Evolutionary conservation across 2,888 invertebrate genomes (phyloP).

Genomic region (Patella pellucida): DNA sequence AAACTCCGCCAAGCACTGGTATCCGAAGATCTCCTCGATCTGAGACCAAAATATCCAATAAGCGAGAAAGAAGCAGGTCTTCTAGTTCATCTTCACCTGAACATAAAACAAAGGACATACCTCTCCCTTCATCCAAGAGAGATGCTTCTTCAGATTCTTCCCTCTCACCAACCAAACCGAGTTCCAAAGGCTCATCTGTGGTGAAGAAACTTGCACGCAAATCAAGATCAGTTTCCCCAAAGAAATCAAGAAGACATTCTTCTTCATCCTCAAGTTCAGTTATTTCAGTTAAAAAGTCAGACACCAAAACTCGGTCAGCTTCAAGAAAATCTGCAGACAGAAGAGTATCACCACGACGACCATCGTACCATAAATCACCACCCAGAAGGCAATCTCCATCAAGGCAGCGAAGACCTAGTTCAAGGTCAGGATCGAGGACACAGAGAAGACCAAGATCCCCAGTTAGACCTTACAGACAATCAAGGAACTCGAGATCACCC

Average conservation of each 20-base stretch:
- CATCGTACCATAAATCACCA: conserved; percentile 21
- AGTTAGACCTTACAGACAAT: conserved; percentile 23
- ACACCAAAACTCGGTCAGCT: not conserved
- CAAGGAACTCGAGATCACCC: conserved; percentile 31
- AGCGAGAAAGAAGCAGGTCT: not conserved
- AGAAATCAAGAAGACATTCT: no score
- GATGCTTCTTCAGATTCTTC: conserved; percentile 4
- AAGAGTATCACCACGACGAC: not conserved
- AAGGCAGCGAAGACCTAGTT: conserved; percentile 23
- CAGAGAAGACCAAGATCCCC: conserved; percentile 29
- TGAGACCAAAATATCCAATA: no score
- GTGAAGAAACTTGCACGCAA: no score
- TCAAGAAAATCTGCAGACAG: conserved; percentile 25
- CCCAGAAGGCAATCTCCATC: conserved; percentile 21
- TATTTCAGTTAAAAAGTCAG: no score
- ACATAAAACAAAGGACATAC: not conserved
- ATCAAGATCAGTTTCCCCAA: no score
- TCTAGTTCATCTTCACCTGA: not conserved
- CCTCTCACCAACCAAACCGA: no score
- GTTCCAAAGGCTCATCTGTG: no score
- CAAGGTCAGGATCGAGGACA: conserved; percentile 28
- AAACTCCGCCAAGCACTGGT: not conserved
- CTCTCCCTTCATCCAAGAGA: not conserved
- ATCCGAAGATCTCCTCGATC: not conserved
- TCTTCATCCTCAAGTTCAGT: no score